Evolutionary conservation across 1,140 invertebrate species (phyloP), one percentile per base, ranked within the genome.

Genomic region (Hydropsyche tenuis): DNA sequence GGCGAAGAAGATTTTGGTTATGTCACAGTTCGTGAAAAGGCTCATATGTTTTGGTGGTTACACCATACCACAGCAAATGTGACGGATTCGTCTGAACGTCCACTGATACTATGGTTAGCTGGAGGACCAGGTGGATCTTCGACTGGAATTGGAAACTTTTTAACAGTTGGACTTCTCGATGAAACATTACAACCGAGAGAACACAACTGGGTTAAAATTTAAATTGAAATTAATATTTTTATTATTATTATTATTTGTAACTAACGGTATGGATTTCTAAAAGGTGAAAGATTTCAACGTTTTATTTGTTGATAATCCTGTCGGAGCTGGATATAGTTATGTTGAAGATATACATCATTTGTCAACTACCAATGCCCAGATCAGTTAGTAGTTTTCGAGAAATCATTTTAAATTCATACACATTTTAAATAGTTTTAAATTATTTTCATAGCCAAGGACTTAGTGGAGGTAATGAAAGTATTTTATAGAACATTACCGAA

Each of bases 291-390:
- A 90, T 74, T 89, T 92, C 78, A 96, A 95, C 80, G 86, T 97
- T 3, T 78, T 96, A 0, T 96, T 95, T 80, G 88, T 96, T n/a
- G 94, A 96, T 79, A 96, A 94, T 82, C 94, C 94, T 0, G 94
- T 96, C 1, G 94, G 94, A 0, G 88, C 92, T 12, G 94, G 94
- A 0, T 96, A 88, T 81, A 96, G 94, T 82, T 94, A 94, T 79
- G 91, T 90, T 0, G 90, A 91, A 14, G 80, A 85, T 73, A 72
- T 79, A 0, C 78, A 78, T n/a, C 81, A 85, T 30, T 84, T 89
- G 48, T 87, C 89, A 6, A 88, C 84, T 4, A 88, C 90, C 75
- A 94, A 95, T 75, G 81, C 84, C 27, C 84, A 93, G 85, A 94
- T 95, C 16, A 83, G 84, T 85, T 80, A 78, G 74, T 51, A 5